Base-by-base conservation (phyloP, 2,888 invertebrate species). In the Andrena chrysosceles region DNA sequence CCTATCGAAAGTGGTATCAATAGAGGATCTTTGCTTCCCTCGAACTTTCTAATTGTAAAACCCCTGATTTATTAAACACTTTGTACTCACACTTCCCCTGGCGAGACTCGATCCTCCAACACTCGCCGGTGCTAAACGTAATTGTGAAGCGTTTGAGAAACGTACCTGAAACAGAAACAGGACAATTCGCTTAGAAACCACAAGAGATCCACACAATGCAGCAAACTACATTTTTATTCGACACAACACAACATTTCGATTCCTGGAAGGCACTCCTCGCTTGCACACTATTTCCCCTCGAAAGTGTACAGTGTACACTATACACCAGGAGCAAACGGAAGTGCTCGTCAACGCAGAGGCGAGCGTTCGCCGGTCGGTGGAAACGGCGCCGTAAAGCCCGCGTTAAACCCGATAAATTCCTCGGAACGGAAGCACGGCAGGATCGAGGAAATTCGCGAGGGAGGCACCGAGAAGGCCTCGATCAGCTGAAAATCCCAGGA, bases 401-500 rank as follows among this genome's bases (percentile, higher is more conserved):
- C 26, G n/a, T 29, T 31, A 26, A 48, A 60, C 60, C 29, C 60
- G 7, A 59, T 56, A 56, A 56, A 56, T 23, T 56, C 56, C 23
- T 23, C 23, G 56, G 10, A 56, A 56, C 56, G n/a, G 23, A 23
- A 23, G 52, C 23, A 26, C 29, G 26, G 49, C 4, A 23, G 63
- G 63, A 16, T 52, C 49, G 49, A 49, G 49, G 72, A 71, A 62
- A 63, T 42, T 31, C 29, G n/a, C 23, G 23, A 23, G 29, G 2
- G 5, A 7, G 7, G 4, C 4, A 4, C 31, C 8, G 20, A 4
- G 5, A 8, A 23, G 26, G 10, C 68, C 42, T 29, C 16, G 68
- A 69, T 77, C 68, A 62, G 52, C 35, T 69, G 33, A 77, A 79
- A 74, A 77, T 69, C 54, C 56, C 54, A 63, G 62, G 63, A 62